Percentiles rank a stretch among this genome's conserved stretches.
These are phyloP conservation scores for Vollenhovia emeryi DNA, from an alignment of 1,140 invertebrate species.

Conservation along the genomic window DNA sequence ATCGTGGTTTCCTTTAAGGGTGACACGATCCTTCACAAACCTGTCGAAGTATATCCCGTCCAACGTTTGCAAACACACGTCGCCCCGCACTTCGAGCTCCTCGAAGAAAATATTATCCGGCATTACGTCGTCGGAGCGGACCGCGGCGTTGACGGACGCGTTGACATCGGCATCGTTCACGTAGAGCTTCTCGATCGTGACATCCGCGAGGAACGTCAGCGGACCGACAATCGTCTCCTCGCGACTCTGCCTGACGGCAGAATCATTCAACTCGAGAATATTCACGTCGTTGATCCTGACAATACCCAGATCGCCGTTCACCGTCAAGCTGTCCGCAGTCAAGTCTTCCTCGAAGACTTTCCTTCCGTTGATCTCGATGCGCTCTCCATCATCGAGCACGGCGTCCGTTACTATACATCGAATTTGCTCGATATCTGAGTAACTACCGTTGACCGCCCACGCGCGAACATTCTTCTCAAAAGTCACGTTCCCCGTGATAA, in stretches of 20 bases:
- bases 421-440: constrained; percentile 63
- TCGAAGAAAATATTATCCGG: constrained; percentile 70
- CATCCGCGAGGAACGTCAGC: constrained; percentile 64
- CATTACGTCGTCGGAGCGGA: constrained; percentile 56
- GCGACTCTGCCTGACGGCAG: constrained; percentile 69
- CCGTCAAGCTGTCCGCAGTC: constrained; percentile 24
- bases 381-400: constrained; percentile 59
- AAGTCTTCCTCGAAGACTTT: constrained; percentile 72
- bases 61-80: constrained; percentile 66
- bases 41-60: constrained; percentile 74
- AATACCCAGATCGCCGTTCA: constrained; percentile 61
- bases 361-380: constrained; percentile 64
- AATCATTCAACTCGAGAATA: constrained; percentile 70
- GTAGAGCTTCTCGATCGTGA: constrained; percentile 64
- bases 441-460: neutral
- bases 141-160: constrained; percentile 46
- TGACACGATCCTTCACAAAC: constrained; percentile 73
- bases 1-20: constrained; percentile 67
- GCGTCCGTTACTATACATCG: constrained; percentile 66
- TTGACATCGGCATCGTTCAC: constrained; percentile 63
- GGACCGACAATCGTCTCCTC: constrained; percentile 61
- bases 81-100: constrained; percentile 62
- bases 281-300: constrained; percentile 67
- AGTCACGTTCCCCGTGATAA: constrained; percentile 56
- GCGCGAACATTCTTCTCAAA: constrained; percentile 57